A percentile compares a stretch with the other conserved stretches of the same genome.
Conservation (phyloP, 2,797 vertebrate genomes). For the Falco peregrinus region DNA sequence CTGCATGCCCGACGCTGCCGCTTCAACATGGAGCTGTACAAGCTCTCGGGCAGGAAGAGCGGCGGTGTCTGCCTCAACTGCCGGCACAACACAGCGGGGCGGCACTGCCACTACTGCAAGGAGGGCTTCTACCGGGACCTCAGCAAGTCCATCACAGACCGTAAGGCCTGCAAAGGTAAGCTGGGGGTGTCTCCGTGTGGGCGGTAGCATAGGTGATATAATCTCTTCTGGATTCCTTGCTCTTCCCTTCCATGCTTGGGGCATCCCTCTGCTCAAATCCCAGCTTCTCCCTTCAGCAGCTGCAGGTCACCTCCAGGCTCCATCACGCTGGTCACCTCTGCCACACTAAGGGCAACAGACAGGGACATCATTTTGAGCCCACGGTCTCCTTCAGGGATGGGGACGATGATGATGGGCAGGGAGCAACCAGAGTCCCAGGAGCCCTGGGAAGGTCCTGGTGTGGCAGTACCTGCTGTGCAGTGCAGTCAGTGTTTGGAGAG, state of each 20-base stretch:
- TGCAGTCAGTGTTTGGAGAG: neutral
- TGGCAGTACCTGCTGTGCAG: neutral
- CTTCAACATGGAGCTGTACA: conserved; percentile 98
- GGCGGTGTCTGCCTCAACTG: conserved; percentile 96
- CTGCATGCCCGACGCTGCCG: conserved; percentile 93
- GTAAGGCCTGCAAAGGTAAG: conserved; percentile 95
- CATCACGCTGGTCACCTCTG: neutral
- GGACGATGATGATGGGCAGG: neutral
- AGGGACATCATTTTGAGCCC: neutral
- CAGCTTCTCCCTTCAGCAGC: neutral
- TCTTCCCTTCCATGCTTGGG: neutral
- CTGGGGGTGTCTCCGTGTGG: fast-evolving
- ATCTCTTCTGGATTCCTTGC: neutral
- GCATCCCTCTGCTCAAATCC: neutral
- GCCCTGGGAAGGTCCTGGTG: neutral
- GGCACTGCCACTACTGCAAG: conserved; percentile 97
- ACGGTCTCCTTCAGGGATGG: neutral
- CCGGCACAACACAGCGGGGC: conserved; percentile 93
- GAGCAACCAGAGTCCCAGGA: neutral
- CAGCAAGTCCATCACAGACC: conserved; percentile 92
- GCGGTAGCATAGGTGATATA: fast-evolving
- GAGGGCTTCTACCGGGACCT: conserved; percentile 96
- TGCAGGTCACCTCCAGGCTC: neutral
- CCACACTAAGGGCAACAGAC: neutral
- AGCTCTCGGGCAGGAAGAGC: conserved; percentile 92